These are phyloP conservation scores for Seladonia tumulorum DNA, from an alignment of 2,888 invertebrate genomes.

Conservation along the genomic window DNA sequence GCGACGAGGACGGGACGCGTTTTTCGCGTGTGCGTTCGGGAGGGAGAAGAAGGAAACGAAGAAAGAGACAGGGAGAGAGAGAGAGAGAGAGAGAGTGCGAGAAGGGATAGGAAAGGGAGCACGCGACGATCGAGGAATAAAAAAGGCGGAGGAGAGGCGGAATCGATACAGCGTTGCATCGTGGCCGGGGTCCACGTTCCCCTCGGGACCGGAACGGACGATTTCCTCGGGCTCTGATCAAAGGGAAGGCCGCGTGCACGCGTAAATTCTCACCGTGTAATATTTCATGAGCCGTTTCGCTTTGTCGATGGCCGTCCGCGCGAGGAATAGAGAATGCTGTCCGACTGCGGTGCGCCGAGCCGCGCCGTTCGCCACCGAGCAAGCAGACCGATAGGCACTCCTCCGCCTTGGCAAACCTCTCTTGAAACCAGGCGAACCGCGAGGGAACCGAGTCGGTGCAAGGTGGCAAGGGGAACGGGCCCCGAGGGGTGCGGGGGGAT, in stretches of 20 bases:
- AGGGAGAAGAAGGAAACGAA: conserved; percentile 8
- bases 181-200: conserved; percentile 65
- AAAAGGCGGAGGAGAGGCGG: conserved; percentile 61
- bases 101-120: conserved; percentile 33
- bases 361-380: conserved; percentile 57
- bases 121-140: conserved; percentile 49
- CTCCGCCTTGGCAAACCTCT: conserved; percentile 25
- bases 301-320: conserved; percentile 73
- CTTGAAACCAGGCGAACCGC: conserved; percentile 35
- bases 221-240: conserved; percentile 82
- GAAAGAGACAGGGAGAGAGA: neutral
- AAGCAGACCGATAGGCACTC: conserved; percentile 47
- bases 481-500: conserved; percentile 57
- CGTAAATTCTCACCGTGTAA: conserved; percentile 74
- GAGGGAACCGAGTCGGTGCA: neutral
- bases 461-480: conserved; percentile 33
- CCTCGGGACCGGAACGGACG: conserved; percentile 76
- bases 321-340: conserved; percentile 72
- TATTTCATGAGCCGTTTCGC: conserved; percentile 79
- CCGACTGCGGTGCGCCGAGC: conserved; percentile 31
- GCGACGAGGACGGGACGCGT: conserved; percentile 37
- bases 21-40: conserved; percentile 33
- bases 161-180: conserved; percentile 76
- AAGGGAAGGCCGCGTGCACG: conserved; percentile 74
- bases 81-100: neutral